Base-by-base conservation (phyloP, 2,797 vertebrate species). In the Myiothlypis chrysogaster region DNA sequence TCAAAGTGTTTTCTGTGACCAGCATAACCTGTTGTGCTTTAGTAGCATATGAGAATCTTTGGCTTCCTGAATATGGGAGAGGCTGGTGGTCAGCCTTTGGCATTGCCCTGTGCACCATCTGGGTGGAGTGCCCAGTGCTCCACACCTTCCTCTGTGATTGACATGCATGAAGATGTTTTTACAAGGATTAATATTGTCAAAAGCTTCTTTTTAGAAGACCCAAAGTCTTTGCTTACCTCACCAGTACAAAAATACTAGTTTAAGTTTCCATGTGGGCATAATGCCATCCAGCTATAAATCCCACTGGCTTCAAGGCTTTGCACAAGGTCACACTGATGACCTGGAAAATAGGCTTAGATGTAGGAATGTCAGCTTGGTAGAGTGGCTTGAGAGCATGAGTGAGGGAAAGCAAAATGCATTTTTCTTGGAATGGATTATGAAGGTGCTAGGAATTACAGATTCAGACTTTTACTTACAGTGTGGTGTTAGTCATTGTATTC, bases 281-380 rank as follows among this genome's bases (percentile, higher is more conserved):
- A 82, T 79, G 72, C 89, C 72, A 81, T 50, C 32, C 76, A 68
- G 50, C 53, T 89, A 12, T 91, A 91, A 93, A 89, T 86, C 82
- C 37, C 55, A 68, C 44, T 80, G 69, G 35, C 21, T 87, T 25
- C 61, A 87, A 90, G 59, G 84, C 55, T 90, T 95, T 92, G 44
- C 78, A 30, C 37, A 93, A 69, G 69, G 91, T 77, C 76, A 13
- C 39, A 30, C 41, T 39, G 41, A 37, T 91, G 87, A 93, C 85
- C 83, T 92, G 83, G 91, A 94, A 96, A 96, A 94, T 52, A 90
- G 68, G 85, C 94, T 96, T 96, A 95, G 50, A 61, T 24, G 53
- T 89, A 65, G 53, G 79, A 81, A 93, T 93, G 50, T 84, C 68
- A 89, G 1, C 68, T 94, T 93, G 84, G 71, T 90, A 47, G 59